Percentiles rank a stretch among this genome's conserved stretches.
Conservation (phyloP, 2,113 vertebrate species). For the Vombatus ursinus region DNA sequence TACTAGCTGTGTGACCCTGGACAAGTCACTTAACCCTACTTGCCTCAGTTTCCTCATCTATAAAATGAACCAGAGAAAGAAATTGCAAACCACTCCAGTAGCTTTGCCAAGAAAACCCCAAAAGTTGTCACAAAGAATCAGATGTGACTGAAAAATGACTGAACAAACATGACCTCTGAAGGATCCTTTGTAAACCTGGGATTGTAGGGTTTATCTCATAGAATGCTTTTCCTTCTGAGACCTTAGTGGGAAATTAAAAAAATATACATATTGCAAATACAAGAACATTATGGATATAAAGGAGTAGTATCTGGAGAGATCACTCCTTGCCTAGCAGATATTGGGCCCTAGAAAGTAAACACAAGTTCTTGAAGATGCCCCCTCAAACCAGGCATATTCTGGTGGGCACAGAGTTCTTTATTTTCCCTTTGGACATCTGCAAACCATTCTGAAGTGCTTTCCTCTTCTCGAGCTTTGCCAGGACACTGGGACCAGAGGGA, state of each 20-base stretch:
- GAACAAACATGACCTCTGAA: background rate
- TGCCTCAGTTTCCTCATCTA: background rate
- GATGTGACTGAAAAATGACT: too few relatives aligned
- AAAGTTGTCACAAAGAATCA: background rate
- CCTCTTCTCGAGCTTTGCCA: constrained; percentile 1
- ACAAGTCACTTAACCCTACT: background rate
- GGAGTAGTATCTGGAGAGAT: background rate
- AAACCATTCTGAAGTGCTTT: constrained; percentile 14
- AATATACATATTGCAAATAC: background rate
- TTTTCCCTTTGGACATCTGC: background rate
- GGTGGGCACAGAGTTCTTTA: background rate
- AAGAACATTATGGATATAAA: background rate
- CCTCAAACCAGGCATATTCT: background rate
- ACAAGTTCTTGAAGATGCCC: background rate
- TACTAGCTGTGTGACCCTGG: background rate
- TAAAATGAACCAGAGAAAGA: background rate
- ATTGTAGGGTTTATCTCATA: background rate
- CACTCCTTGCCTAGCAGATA: background rate
- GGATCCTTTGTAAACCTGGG: background rate
- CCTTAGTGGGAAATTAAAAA: background rate
- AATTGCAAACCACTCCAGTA: background rate
- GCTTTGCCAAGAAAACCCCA: background rate
- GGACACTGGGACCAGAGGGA: background rate
- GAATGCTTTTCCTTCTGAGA: background rate
- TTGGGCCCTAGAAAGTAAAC: background rate